Evolutionary conservation across 2,797 vertebrate species (phyloP).

Genomic region (Delichon dasypus): DNA sequence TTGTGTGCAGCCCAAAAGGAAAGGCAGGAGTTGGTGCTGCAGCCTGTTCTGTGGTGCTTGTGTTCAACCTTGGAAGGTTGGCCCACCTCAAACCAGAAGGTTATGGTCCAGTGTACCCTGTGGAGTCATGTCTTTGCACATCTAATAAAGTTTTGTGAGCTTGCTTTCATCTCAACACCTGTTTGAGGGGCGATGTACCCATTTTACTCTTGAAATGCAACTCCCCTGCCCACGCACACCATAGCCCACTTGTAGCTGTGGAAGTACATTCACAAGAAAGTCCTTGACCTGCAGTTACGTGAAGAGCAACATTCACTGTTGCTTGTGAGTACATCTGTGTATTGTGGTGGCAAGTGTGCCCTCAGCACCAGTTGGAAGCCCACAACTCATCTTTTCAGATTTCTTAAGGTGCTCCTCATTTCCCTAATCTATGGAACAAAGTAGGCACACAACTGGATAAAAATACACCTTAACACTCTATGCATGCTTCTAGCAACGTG

Average conservation of each 20-base stretch:
- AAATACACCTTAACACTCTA: accelerated
- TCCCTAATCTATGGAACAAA: background rate
- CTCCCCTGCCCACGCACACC: background rate
- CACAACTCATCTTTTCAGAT: background rate
- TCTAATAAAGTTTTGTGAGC: slow-evolving; percentile 46
- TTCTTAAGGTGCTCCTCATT: background rate
- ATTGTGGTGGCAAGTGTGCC: background rate
- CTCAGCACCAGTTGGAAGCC: background rate
- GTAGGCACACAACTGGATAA: background rate
- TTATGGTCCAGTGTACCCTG: background rate
- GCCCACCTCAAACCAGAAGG: background rate
- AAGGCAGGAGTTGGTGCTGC: background rate
- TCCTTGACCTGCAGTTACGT: background rate
- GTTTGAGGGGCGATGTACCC: background rate
- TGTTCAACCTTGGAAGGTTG: background rate
- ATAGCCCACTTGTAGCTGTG: background rate
- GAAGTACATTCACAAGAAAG: background rate
- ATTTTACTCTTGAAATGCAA: background rate
- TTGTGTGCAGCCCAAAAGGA: background rate
- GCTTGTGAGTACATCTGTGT: background rate
- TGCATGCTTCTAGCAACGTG: background rate
- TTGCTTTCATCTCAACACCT: background rate
- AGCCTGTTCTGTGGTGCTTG: background rate
- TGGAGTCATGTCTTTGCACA: background rate
- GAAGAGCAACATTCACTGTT: background rate